A percentile compares a stretch with the other conserved stretches of the same genome.
These are phyloP conservation scores for Sinotaia quadrata DNA, from an alignment of 2,888 invertebrate genomes.

Conservation along the genomic window DNA sequence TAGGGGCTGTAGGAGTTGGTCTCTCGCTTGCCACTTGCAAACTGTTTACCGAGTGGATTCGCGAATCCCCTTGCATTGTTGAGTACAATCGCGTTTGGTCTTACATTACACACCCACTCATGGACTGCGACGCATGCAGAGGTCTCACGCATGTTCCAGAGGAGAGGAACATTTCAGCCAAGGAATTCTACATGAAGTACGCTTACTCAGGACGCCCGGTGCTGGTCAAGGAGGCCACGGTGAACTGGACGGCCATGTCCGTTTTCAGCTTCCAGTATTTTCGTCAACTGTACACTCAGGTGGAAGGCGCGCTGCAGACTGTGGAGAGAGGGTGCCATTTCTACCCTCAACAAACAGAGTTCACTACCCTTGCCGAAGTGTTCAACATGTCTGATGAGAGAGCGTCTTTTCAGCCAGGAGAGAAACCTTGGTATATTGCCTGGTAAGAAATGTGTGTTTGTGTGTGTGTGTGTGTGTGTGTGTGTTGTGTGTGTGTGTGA, in stretches of 20 bases:
- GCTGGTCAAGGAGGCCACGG: slow-evolving; percentile 86
- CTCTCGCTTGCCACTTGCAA: slow-evolving; percentile 27
- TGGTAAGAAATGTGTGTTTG: no score
- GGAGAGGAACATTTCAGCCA: slow-evolving; percentile 79
- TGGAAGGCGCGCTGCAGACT: slow-evolving; percentile 66
- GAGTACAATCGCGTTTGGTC: slow-evolving; percentile 45
- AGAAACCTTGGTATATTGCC: slow-evolving; percentile 82
- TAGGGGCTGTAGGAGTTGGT: slow-evolving; percentile 22
- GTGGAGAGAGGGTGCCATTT: slow-evolving; percentile 85
- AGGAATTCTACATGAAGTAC: slow-evolving; percentile 81
- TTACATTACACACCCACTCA: slow-evolving; percentile 81
- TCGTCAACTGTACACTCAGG: slow-evolving; percentile 78
- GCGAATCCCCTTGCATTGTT: slow-evolving; percentile 43
- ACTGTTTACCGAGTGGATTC: slow-evolving; percentile 20
- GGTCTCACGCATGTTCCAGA: slow-evolving; percentile 79
- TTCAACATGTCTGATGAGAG: slow-evolving; percentile 84
- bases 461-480: no score
- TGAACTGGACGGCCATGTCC: slow-evolving; percentile 84
- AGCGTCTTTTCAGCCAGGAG: slow-evolving; percentile 77
- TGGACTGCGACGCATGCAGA: slow-evolving; percentile 84
- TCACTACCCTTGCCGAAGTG: slow-evolving; percentile 84
- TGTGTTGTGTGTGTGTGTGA: no score
- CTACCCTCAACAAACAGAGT: slow-evolving; percentile 92
- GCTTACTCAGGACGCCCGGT: slow-evolving; percentile 87
- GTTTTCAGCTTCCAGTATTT: slow-evolving; percentile 88